Percentiles rank a stretch among this genome's conserved stretches.
These are phyloP conservation scores for Panagrolaimus sp. DNA, from an alignment of 1,140 invertebrate genomes.

Conservation along the genomic window DNA sequence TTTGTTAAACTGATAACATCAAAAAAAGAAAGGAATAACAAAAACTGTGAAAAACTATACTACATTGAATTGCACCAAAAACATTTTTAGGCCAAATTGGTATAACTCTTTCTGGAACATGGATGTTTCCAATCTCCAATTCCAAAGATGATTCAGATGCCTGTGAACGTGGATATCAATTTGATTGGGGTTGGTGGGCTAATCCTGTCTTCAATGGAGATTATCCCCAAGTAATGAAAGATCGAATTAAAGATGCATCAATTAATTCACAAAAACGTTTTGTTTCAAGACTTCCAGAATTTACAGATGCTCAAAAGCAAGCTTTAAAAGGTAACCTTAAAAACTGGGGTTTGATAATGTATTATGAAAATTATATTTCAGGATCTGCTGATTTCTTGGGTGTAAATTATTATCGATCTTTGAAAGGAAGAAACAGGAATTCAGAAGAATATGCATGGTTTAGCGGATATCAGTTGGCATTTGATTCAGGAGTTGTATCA, in stretches of 20 bases:
- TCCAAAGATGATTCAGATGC: slow-evolving; percentile 33
- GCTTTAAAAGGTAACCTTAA: slow-evolving; percentile 19
- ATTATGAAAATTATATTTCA: too few species aligned
- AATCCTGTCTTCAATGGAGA: slow-evolving; percentile 57
- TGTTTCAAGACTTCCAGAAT: slow-evolving; percentile 52
- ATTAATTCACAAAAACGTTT: slow-evolving; percentile 28
- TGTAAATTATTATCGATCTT: slow-evolving; percentile 29
- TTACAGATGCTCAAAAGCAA: slow-evolving; percentile 54
- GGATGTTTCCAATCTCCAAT: slow-evolving; percentile 39
- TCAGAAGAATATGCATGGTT: too few species aligned
- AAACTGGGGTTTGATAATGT: too few species aligned
- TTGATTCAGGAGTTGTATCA: too few species aligned
- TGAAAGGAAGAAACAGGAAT: not conserved
- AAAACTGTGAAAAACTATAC: too few species aligned
- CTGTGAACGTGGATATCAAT: slow-evolving; percentile 47
- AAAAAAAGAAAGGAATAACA: too few species aligned
- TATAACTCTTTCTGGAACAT: slow-evolving; percentile 45
- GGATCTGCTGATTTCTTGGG: slow-evolving; percentile 29
- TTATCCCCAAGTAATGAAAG: slow-evolving; percentile 57
- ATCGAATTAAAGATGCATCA: slow-evolving; percentile 43
- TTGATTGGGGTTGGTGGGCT: slow-evolving; percentile 57
- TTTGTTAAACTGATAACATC: too few species aligned
- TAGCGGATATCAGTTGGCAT: too few species aligned
- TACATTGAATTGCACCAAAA: too few species aligned
- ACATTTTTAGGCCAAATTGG: slow-evolving; percentile 26